A percentile compares a stretch with the other conserved stretches of the same genome.
Conservation (phyloP, 2,797 vertebrate species). For the Sebastes hubbsi region DNA sequence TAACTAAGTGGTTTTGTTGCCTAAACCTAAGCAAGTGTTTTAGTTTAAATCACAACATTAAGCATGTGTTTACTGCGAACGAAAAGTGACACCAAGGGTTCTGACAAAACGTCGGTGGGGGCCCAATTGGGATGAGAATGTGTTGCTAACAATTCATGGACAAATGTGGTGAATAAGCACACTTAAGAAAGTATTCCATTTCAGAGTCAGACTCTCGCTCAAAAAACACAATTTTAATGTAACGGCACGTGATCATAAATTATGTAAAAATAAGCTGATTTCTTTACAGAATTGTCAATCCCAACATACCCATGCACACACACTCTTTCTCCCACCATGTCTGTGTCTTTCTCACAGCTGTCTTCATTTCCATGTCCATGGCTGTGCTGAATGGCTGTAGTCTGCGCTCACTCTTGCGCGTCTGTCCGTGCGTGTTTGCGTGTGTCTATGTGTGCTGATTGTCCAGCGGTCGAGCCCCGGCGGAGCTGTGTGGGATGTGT, state of each 20-base stretch:
- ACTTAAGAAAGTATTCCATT: neutral
- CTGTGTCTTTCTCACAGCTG: neutral
- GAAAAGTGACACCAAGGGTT: too few relatives aligned
- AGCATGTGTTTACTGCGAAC: too few relatives aligned
- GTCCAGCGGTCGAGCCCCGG: constrained; percentile 53
- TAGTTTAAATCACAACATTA: too few relatives aligned
- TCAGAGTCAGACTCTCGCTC: neutral
- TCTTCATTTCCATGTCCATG: constrained; percentile 66
- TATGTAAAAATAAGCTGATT: constrained; percentile 39
- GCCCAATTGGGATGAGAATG: too few relatives aligned
- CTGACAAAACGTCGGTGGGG: too few relatives aligned
- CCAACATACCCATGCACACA: constrained; percentile 14
- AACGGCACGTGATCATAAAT: constrained; percentile 31
- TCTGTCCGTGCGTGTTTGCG: constrained; percentile 35
- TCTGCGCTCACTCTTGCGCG: constrained; percentile 18
- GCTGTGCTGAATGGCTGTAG: constrained; percentile 41
- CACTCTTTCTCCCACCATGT: neutral
- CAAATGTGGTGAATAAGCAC: constrained; percentile 12
- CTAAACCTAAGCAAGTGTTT: too few relatives aligned
- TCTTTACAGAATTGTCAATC: constrained; percentile 29
- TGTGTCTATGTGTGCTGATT: constrained; percentile 41
- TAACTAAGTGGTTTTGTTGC: too few relatives aligned
- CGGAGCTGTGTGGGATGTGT: constrained; percentile 52
- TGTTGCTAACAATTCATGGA: constrained; percentile 15
- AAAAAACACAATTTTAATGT: constrained; percentile 19